These are phyloP conservation scores for Delphinapterus leucas DNA, from an alignment of 2,113 vertebrate genomes.

Conservation along the genomic window DNA sequence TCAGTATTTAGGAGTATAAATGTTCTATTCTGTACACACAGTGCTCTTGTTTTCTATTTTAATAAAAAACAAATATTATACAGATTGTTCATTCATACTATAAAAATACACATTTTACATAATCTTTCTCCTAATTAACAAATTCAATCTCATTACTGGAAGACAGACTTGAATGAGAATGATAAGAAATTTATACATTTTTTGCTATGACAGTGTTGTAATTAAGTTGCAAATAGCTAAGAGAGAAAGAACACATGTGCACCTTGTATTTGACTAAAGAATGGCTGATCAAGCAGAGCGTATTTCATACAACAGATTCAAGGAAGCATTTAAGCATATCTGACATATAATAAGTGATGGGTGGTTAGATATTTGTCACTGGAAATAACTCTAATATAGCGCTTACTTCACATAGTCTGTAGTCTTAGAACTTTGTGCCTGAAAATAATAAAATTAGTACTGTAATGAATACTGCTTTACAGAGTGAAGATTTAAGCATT, in stretches of 20 bases:
- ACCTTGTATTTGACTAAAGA: conserved; percentile 66
- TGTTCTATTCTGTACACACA: background rate
- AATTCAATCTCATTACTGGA: background rate
- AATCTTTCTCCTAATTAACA: background rate
- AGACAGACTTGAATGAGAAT: conserved; percentile 60
- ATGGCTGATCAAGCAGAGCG: conserved; percentile 66
- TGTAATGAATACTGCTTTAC: background rate
- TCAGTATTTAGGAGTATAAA: conserved; percentile 6
- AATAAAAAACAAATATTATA: conserved; percentile 26
- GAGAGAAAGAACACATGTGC: conserved; percentile 10
- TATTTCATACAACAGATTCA: conserved; percentile 72
- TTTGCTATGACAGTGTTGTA: conserved; percentile 77
- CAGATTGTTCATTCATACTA: background rate
- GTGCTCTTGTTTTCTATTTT: background rate
- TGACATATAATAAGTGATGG: conserved; percentile 71
- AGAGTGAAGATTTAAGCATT: background rate
- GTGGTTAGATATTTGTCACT: conserved; percentile 70
- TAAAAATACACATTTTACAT: conserved; percentile 28
- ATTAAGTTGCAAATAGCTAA: conserved; percentile 80
- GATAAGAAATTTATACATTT: conserved; percentile 67
- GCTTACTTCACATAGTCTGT: background rate
- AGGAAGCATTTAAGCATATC: conserved; percentile 76
- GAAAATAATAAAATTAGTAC: conserved; percentile 6
- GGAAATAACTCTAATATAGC: conserved; percentile 63
- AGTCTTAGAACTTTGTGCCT: background rate